Base-by-base conservation (phyloP, 2,113 vertebrate species). In the Cygnus buccinator region DNA sequence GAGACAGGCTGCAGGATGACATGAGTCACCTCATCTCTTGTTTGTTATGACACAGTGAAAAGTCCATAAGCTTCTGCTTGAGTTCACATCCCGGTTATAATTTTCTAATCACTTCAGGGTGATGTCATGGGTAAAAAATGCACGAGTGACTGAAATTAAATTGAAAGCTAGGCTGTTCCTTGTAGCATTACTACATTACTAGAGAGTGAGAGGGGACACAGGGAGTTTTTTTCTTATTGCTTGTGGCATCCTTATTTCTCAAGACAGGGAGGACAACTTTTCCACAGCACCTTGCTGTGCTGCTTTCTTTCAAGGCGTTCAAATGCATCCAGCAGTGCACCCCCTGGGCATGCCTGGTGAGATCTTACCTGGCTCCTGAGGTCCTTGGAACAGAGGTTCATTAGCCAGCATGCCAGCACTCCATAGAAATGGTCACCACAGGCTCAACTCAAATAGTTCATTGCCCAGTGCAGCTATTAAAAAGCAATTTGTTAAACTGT, bases 401-500 rank as follows among this genome's bases (percentile, higher is more conserved):
- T 95, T 91, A 96, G 67, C 62, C 62, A 83, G 1, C 44, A 66
- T 82, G 84, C 89, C 67, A 72, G 1, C 1, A 9, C 63, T 79
- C 41, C 58, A 73, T 46, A 76, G 61, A 87, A 95, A 89, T 74
- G 63, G 90, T 94, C 84, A 96, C 89, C 63, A 66, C 29, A 70
- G 59, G 54, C 62, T 87, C 6, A 2, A 37, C 22, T 84, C 48
- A 70, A 91, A 76, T 83, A 91, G 62, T 74, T 94, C 73, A 89
- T 85, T 46, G 63, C 71, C 63, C 89, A 80, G 18, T 57, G 67
- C 71, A 92, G 78, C 81, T 83, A 89, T 97, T 95, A 94, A 96
- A 96, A 94, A 70, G 0, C 67, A 82, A 84, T 95, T 94, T 94
- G 63, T 96, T 95, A 87, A 85, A 84, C 35, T 76, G 33, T 71